Percentiles rank a stretch among this genome's conserved stretches.
phyloP scores from a whole-genome alignment of 2,797 vertebrate genomes.

The Crenichthys baileyi region DNA sequence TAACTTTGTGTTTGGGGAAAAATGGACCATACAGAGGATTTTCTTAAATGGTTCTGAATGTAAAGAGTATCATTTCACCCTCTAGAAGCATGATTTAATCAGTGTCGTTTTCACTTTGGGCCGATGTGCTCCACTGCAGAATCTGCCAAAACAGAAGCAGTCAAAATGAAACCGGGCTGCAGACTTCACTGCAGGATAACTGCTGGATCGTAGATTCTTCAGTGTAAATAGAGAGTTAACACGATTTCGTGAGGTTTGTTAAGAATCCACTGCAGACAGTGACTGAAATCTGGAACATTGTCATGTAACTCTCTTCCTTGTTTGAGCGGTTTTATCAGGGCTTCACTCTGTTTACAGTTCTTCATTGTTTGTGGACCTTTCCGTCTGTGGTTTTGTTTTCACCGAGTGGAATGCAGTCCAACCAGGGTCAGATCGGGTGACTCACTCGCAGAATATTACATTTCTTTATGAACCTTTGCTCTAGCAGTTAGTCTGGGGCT shows the following conservation, averaged over 20 bases:
- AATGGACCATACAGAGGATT: neutral
- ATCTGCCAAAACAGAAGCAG: neutral
- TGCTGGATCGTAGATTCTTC: too few relatives aligned
- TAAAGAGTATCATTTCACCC: neutral
- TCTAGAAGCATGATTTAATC: neutral
- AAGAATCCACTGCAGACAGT: neutral
- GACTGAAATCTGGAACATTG: neutral
- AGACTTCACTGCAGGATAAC: neutral
- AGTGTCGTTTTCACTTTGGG: neutral
- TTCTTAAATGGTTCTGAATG: neutral
- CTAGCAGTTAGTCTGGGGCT: neutral
- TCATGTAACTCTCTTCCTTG: neutral
- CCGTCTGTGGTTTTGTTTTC: neutral
- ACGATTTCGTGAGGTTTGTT: neutral
- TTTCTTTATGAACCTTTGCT: neutral
- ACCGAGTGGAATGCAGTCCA: neutral
- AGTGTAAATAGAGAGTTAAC: neutral
- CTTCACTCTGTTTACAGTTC: neutral
- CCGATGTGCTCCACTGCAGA: neutral
- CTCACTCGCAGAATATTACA: neutral
- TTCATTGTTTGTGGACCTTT: neutral
- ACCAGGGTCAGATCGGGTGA: neutral
- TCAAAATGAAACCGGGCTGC: neutral
- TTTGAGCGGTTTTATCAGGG: neutral
- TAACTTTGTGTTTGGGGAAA: too few relatives aligned